phyloP scores from a whole-genome alignment of 1,140 invertebrate species.

The Condylostylus longicornis region DNA sequence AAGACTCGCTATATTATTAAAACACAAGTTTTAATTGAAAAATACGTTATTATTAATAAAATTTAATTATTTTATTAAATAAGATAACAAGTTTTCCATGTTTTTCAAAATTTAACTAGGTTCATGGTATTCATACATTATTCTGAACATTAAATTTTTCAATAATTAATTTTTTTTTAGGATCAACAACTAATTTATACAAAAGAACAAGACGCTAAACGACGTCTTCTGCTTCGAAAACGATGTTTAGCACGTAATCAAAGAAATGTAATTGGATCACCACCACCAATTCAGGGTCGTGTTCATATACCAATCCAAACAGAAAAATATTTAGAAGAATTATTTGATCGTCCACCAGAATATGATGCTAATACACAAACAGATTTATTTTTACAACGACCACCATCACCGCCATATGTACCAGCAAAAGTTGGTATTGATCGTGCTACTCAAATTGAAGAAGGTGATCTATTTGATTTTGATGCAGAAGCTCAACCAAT shows the following conservation, averaged over 20 bases:
- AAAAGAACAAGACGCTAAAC: too few relatives aligned
- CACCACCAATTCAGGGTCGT: conserved; percentile 58
- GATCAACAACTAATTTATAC: too few relatives aligned
- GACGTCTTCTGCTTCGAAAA: conserved; percentile 36
- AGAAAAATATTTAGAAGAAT: conserved; percentile 71
- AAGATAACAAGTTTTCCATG: too few relatives aligned
- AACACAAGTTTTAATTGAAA: too few relatives aligned
- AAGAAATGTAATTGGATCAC: conserved; percentile 41
- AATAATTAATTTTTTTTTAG: too few relatives aligned
- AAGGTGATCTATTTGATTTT: conserved; percentile 82
- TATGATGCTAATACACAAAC: conserved; percentile 66
- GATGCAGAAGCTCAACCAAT: conserved; percentile 77
- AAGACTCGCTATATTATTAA: too few relatives aligned
- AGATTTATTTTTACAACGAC: conserved; percentile 68
- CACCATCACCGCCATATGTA: conserved; percentile 53
- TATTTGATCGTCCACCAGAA: conserved; percentile 54
- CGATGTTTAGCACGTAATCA: conserved; percentile 33
- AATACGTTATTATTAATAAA: too few relatives aligned
- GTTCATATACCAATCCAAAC: conserved; percentile 75
- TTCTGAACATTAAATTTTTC: too few relatives aligned
- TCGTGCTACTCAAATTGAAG: conserved; percentile 66
- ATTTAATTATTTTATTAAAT: too few relatives aligned
- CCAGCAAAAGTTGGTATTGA: conserved; percentile 66
- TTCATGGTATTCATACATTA: too few relatives aligned
- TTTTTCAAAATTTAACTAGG: too few relatives aligned